These are phyloP conservation scores for Fundulus diaphanus DNA, from an alignment of 2,797 vertebrate genomes.

Conservation along the genomic window DNA sequence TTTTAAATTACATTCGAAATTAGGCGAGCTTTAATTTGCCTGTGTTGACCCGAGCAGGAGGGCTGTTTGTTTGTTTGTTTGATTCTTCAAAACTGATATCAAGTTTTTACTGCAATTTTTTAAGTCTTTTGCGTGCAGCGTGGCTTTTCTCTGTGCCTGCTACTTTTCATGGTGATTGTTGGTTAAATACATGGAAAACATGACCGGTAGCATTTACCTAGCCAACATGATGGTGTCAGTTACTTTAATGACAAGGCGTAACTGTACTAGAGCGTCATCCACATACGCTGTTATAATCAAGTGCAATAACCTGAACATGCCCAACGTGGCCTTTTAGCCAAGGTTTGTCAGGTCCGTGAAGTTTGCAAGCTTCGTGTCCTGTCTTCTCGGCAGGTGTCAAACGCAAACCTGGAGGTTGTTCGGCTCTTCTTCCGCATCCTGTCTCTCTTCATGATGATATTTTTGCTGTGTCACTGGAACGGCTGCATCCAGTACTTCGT, in stretches of 20 bases:
- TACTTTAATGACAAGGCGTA: not conserved
- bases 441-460: conserved; percentile 85
- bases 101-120: not conserved
- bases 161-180: not conserved
- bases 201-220: not conserved
- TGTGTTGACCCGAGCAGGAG: no score
- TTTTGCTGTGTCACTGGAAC: conserved; percentile 86
- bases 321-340: no score
- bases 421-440: conserved; percentile 80
- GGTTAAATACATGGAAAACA: not conserved
- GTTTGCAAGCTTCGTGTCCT: not conserved
- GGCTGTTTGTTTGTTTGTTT: not conserved
- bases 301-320: no score
- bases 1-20: no score
- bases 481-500: conserved; percentile 87
- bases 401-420: conserved; percentile 82
- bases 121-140: not conserved
- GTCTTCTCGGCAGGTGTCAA: conserved; percentile 74
- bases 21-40: no score
- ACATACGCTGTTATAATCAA: no score
- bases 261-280: not conserved
- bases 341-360: not conserved
- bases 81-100: not conserved
- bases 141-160: not conserved
- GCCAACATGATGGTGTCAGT: not conserved